phyloP scores from a whole-genome alignment of 2,888 invertebrate species.

The Coenonympha glycerion region DNA sequence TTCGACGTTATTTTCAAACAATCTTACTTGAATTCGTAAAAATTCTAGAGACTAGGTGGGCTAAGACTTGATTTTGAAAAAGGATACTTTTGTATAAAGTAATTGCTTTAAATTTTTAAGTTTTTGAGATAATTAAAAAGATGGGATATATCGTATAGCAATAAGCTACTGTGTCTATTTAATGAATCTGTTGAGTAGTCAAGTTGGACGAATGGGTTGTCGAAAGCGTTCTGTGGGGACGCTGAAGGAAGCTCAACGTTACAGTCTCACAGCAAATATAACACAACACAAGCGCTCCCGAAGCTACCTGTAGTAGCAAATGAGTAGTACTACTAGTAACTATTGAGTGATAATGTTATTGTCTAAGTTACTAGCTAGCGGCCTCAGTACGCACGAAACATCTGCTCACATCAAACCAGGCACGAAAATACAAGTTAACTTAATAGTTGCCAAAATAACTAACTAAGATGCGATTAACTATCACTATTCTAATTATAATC shows the following conservation, averaged over 20 bases:
- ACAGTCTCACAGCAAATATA: slow-evolving; percentile 28
- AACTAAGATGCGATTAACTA: slow-evolving; percentile 60
- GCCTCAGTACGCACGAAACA: slow-evolving; percentile 50
- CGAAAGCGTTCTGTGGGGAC: neutral
- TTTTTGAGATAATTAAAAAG: neutral
- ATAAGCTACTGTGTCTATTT: slow-evolving; percentile 7
- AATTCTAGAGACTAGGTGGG: slow-evolving; percentile 73
- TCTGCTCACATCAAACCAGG: slow-evolving; percentile 41
- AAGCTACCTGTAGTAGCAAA: slow-evolving; percentile 18
- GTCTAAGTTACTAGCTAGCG: slow-evolving; percentile 47
- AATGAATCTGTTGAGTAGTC: slow-evolving; percentile 15
- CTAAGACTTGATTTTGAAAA: slow-evolving; percentile 41
- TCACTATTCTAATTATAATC: slow-evolving; percentile 68
- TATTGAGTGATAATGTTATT: slow-evolving; percentile 20
- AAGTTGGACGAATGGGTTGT: slow-evolving; percentile 9
- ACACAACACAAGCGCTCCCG: slow-evolving; percentile 21
- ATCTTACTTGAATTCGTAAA: slow-evolving; percentile 57
- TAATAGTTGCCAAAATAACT: slow-evolving; percentile 61
- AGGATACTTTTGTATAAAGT: slow-evolving; percentile 20
- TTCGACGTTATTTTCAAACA: slow-evolving; percentile 50
- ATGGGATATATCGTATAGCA: slow-evolving; percentile 4
- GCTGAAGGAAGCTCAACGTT: slow-evolving; percentile 29
- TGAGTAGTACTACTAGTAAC: slow-evolving; percentile 1
- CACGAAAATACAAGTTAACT: slow-evolving; percentile 35
- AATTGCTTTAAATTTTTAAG: slow-evolving; percentile 3